Conservation (phyloP, 2,888 invertebrate genomes). For the Morinoia aosen region DNA sequence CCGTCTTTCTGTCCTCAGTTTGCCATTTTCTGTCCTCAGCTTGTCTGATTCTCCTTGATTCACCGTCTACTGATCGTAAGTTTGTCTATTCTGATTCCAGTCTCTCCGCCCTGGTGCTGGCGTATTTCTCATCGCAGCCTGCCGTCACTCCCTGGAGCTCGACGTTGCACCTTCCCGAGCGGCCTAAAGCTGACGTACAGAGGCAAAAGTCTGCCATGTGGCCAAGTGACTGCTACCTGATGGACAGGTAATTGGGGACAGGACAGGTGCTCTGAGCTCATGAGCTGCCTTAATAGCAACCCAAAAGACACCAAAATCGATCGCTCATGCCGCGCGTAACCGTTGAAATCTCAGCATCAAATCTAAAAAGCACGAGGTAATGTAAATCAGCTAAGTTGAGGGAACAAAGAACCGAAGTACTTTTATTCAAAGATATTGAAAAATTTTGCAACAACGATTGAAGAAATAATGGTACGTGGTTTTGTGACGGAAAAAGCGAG, state of each 20-base stretch:
- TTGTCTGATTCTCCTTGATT: too few species aligned
- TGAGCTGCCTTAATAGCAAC: not conserved
- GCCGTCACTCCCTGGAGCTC: not conserved
- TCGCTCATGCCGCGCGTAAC: not conserved
- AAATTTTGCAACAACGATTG: too few species aligned
- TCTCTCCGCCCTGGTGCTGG: too few species aligned
- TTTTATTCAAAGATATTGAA: too few species aligned
- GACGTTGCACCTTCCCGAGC: not conserved
- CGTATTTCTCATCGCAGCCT: too few species aligned
- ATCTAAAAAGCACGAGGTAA: not conserved
- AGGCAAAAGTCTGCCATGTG: not conserved
- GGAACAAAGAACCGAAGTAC: not conserved
- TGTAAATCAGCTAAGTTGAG: too few species aligned
- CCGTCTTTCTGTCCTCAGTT: too few species aligned
- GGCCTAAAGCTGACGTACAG: conserved; percentile 3
- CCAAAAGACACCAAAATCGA: not conserved
- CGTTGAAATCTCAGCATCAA: not conserved
- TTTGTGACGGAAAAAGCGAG: not conserved
- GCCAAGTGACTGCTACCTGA: not conserved
- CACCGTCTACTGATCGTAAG: too few species aligned
- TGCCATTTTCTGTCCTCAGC: too few species aligned
- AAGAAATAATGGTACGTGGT: not conserved
- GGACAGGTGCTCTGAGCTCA: not conserved
- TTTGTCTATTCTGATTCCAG: too few species aligned
- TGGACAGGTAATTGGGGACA: not conserved